Evolutionary conservation across 1,140 invertebrate genomes (phyloP).

Genomic region (Drosophila novamexicana): DNA sequence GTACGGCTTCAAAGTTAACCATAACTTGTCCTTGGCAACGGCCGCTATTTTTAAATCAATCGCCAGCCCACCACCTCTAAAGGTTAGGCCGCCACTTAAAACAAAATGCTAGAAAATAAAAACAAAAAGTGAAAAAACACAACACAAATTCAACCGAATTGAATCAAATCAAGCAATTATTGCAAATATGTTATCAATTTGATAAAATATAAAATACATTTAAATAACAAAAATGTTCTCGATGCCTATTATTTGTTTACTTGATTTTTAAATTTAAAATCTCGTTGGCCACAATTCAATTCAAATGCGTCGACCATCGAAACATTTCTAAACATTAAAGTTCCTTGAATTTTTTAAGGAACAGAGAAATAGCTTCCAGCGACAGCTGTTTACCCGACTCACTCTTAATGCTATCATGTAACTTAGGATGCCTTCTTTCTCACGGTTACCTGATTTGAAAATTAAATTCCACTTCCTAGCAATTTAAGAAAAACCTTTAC

Average conservation of each 20-base stretch:
- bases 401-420: neutral
- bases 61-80: neutral
- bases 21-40: constrained; percentile 73
- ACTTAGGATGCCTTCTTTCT: neutral
- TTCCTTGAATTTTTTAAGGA: neutral
- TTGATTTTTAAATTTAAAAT: neutral
- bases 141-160: constrained; percentile 32
- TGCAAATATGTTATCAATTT: neutral
- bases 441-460: constrained; percentile 36
- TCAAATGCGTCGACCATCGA: neutral
- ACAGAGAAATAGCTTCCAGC: neutral
- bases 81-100: constrained; percentile 22
- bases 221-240: neutral
- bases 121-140: constrained; percentile 42
- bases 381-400: neutral
- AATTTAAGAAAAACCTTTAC: constrained; percentile 33
- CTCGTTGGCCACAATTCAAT: neutral
- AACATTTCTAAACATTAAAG: neutral
- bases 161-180: neutral
- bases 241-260: no score
- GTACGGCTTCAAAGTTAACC: constrained; percentile 77
- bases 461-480: constrained; percentile 53
- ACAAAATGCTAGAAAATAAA: constrained; percentile 22
- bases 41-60: constrained; percentile 60
- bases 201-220: neutral